Evolutionary conservation across 2,888 invertebrate species (phyloP).

Genomic region (Drosophila mayaguana): DNA sequence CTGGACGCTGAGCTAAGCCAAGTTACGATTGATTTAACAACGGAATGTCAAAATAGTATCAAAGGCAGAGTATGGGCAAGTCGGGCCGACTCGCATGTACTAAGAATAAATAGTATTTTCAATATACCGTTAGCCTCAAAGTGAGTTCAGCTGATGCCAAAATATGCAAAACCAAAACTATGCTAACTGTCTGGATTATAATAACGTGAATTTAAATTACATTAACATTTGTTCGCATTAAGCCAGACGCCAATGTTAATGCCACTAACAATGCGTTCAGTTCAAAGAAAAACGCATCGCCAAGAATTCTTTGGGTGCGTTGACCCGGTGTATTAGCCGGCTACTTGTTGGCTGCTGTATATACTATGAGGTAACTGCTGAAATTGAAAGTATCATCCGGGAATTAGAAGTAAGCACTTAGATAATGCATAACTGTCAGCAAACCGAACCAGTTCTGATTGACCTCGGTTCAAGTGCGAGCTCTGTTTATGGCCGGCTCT

Average conservation of each 20-base stretch:
- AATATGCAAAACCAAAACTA: neutral
- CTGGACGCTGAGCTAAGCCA: neutral
- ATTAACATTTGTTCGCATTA: neutral
- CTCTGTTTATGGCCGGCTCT: constrained; percentile 38
- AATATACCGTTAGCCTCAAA: neutral
- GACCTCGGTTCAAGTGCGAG: constrained; percentile 19
- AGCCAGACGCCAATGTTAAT: neutral
- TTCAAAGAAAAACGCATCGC: neutral
- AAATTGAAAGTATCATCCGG: constrained; percentile 32
- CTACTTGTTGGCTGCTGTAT: no score
- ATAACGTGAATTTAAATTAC: neutral
- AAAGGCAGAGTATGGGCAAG: neutral
- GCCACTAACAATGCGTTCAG: neutral
- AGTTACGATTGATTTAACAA: neutral
- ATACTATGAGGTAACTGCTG: neutral
- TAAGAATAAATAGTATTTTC: neutral
- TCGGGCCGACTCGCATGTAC: neutral
- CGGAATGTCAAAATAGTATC: neutral
- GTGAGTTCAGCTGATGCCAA: neutral
- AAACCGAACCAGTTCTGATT: constrained; percentile 14
- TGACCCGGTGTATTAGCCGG: neutral
- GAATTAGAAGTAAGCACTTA: neutral
- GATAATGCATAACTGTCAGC: constrained; percentile 11
- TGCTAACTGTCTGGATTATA: neutral
- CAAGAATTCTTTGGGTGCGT: neutral